Conservation (phyloP, 2,888 invertebrate species). For the Dynastes grantii region DNA sequence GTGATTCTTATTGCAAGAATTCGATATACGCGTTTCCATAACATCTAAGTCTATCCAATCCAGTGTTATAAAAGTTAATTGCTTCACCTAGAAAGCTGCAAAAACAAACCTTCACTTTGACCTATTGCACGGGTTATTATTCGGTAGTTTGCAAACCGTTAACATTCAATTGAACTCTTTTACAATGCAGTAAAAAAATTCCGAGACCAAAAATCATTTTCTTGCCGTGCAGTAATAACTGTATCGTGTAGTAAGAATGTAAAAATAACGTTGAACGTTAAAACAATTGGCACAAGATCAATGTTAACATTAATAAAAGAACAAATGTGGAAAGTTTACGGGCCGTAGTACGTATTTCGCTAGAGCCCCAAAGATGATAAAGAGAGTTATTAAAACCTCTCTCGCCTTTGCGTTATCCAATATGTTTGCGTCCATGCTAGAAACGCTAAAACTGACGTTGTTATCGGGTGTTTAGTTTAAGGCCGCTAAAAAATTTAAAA, state of each 20-base stretch:
- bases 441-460: neutral
- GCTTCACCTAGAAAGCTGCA: no score
- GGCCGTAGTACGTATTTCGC: neutral
- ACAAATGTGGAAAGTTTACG: conserved; percentile 21
- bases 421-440: conserved; percentile 8
- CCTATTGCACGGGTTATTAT: neutral
- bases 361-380: neutral
- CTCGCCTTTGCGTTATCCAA: conserved; percentile 25
- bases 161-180: conserved; percentile 2
- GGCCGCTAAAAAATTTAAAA: conserved; percentile 21
- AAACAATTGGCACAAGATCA: conserved; percentile 41
- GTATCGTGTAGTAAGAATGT: neutral
- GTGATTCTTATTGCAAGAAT: no score
- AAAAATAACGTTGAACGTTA: conserved; percentile 18
- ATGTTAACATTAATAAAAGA: conserved; percentile 35
- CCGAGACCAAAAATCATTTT: neutral
- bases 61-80: no score
- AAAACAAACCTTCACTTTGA: conserved; percentile 16
- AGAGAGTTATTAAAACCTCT: conserved; percentile 22
- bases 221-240: neutral
- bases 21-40: no score
- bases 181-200: neutral
- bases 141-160: neutral
- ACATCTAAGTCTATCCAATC: no score
- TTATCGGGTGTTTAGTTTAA: neutral